These are phyloP conservation scores for Luffia ferchaultella DNA, from an alignment of 2,888 invertebrate species.

Conservation along the genomic window DNA sequence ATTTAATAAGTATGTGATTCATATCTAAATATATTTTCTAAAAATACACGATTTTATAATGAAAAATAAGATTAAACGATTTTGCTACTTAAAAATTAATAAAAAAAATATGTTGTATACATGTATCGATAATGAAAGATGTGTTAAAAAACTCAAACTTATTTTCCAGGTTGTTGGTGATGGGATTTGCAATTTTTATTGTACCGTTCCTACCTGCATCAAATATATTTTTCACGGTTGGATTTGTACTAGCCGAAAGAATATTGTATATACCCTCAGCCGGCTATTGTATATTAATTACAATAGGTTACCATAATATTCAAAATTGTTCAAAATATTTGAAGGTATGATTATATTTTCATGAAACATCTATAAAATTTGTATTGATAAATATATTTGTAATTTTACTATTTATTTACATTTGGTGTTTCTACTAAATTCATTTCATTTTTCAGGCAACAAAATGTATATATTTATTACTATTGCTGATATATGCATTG, in stretches of 20 bases:
- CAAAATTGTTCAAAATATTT: too few species aligned
- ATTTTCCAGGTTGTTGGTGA: constrained; percentile 55
- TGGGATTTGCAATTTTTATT: constrained; percentile 69
- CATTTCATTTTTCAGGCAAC: constrained; percentile 28
- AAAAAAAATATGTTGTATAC: too few species aligned
- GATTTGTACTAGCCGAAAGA: constrained; percentile 91
- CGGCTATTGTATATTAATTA: constrained; percentile 78
- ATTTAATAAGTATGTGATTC: too few species aligned
- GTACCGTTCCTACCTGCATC: constrained; percentile 87
- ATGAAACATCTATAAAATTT: too few species aligned
- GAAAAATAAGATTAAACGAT: background rate
- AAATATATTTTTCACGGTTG: constrained; percentile 85
- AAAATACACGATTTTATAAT: background rate
- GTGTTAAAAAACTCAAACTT: constrained; percentile 3
- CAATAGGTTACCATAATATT: constrained; percentile 63
- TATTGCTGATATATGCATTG: constrained; percentile 24
- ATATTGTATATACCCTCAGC: constrained; percentile 83
- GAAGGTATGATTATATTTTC: too few species aligned
- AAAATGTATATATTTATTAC: constrained; percentile 15
- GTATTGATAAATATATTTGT: too few species aligned
- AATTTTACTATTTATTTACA: too few species aligned
- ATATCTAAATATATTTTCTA: too few species aligned
- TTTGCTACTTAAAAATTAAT: constrained; percentile 4
- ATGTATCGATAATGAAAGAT: too few species aligned
- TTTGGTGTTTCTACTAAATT: too few species aligned